Evolutionary conservation across 2,888 invertebrate genomes (phyloP).

Genomic region (Enchytraeus crypticus): DNA sequence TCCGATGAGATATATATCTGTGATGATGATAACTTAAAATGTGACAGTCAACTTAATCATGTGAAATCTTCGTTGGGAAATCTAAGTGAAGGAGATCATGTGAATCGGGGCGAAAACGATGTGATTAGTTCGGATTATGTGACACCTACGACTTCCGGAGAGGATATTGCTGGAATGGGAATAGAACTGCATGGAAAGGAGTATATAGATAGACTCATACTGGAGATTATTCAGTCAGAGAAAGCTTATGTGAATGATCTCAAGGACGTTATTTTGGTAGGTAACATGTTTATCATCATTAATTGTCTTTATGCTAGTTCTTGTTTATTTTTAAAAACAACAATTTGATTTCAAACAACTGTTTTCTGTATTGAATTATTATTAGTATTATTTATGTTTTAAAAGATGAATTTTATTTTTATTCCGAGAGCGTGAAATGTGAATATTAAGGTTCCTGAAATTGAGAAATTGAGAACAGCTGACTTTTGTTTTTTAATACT

Average conservation of each 20-base stretch:
- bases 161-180: neutral
- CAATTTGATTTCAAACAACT: too few relatives aligned
- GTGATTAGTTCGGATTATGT: neutral
- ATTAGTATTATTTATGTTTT: too few relatives aligned
- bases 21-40: neutral
- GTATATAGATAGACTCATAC: neutral
- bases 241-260: neutral
- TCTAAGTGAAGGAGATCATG: neutral
- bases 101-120: neutral
- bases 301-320: too few relatives aligned
- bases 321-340: too few relatives aligned
- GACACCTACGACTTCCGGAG: neutral
- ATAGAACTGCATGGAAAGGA: neutral
- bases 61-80: too few relatives aligned
- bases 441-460: too few relatives aligned
- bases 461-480: too few relatives aligned
- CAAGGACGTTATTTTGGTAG: neutral
- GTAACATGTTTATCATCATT: neutral
- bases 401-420: too few relatives aligned
- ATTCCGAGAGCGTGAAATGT: too few relatives aligned
- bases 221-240: neutral
- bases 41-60: neutral
- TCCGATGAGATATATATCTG: neutral
- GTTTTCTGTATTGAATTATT: too few relatives aligned
- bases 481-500: too few relatives aligned